Evolutionary conservation across 2,113 vertebrate genomes (phyloP).

Genomic region (Ranitomeya imitator): DNA sequence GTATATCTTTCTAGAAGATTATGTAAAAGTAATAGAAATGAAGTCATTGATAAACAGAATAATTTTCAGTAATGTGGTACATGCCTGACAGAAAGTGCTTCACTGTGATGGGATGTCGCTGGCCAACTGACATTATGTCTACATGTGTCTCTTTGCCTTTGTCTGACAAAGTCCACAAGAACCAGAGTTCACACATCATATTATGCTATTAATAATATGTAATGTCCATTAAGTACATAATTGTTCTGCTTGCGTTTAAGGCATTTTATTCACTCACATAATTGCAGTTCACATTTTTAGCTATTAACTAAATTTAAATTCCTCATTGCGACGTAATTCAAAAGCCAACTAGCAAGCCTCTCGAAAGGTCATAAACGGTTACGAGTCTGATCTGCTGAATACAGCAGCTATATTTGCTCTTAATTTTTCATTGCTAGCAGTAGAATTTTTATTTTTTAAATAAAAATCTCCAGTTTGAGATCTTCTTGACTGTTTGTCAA

Average conservation of each 20-base stretch:
- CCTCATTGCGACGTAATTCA: neutral
- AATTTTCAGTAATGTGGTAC: neutral
- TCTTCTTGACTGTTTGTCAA: neutral
- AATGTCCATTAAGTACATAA: slow-evolving; percentile 16
- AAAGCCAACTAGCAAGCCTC: neutral
- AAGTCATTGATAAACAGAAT: neutral
- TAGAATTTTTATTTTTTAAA: neutral
- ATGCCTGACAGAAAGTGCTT: neutral
- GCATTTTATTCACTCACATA: neutral
- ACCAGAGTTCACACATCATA: neutral
- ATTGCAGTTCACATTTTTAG: neutral
- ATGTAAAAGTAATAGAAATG: neutral
- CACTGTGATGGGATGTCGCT: neutral
- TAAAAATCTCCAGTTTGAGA: neutral
- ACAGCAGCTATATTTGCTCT: neutral
- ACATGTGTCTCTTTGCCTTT: neutral
- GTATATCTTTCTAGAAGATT: neutral
- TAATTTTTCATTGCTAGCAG: neutral
- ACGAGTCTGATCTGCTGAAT: neutral
- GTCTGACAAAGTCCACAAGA: neutral
- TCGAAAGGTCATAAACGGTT: neutral
- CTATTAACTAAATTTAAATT: slow-evolving; percentile 3
- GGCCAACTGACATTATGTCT: neutral
- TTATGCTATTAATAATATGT: neutral
- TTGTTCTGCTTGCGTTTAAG: neutral